Conservation (phyloP, 2,797 vertebrate species). For the Calcarius lapponicus region DNA sequence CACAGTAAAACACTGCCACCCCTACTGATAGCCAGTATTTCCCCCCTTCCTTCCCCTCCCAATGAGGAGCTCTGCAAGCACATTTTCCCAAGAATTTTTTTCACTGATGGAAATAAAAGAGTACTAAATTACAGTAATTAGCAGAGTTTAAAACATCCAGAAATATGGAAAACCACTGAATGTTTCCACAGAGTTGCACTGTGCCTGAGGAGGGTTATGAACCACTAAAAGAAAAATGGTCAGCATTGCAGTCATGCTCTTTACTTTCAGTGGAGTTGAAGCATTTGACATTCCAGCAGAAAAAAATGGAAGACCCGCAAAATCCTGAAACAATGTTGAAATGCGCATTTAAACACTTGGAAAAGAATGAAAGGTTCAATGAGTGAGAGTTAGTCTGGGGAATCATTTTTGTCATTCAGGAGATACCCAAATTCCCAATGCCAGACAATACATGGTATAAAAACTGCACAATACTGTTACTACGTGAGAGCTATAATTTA, state of each 20-base stretch:
- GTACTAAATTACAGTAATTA: neutral
- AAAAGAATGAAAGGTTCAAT: neutral
- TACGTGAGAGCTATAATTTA: neutral
- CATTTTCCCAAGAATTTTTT: neutral
- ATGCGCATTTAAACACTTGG: neutral
- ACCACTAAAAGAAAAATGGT: neutral
- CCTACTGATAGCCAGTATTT: neutral
- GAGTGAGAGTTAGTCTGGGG: neutral
- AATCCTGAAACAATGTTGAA: neutral
- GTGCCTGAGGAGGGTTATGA: neutral
- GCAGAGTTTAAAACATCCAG: neutral
- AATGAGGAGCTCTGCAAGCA: neutral
- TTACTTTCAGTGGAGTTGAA: neutral
- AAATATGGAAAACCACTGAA: neutral
- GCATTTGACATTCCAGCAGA: neutral
- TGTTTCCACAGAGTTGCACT: neutral
- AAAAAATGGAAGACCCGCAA: neutral
- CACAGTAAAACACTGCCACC: neutral
- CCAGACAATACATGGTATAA: neutral
- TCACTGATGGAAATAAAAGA: neutral
- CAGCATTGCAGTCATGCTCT: neutral
- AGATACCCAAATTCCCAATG: neutral
- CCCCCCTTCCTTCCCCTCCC: neutral
- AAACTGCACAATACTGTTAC: neutral
- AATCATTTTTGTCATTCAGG: neutral